Conservation (phyloP, 1,140 invertebrate genomes). For the Cheumatopsyche charites region DNA sequence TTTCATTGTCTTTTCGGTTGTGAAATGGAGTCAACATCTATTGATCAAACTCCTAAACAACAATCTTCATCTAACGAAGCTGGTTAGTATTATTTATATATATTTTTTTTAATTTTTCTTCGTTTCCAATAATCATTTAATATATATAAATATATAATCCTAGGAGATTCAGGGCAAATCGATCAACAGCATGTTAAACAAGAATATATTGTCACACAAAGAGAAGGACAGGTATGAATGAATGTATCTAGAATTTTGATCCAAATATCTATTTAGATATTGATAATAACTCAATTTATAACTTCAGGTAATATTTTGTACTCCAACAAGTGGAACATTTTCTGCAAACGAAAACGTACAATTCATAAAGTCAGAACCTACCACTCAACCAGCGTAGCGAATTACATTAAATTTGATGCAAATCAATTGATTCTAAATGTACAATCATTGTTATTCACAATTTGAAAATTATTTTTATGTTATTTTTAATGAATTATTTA, state of each 20-base stretch:
- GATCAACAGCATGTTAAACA: constrained; percentile 26
- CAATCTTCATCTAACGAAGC: constrained; percentile 19
- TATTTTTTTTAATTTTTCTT: too few relatives aligned
- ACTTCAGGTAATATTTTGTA: constrained; percentile 42
- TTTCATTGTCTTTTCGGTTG: constrained; percentile 60
- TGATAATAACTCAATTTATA: too few relatives aligned
- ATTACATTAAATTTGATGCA: background rate
- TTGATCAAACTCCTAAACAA: constrained; percentile 32
- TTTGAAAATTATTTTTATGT: too few relatives aligned
- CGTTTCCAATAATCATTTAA: too few relatives aligned
- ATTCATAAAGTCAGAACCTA: constrained; percentile 42
- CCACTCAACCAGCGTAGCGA: constrained; percentile 38
- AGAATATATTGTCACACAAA: constrained; percentile 25
- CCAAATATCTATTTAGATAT: too few relatives aligned
- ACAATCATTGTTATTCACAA: too few relatives aligned
- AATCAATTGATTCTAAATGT: too few relatives aligned
- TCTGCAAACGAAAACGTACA: constrained; percentile 28
- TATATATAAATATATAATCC: too few relatives aligned
- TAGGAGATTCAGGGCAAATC: constrained; percentile 1
- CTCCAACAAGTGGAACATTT: constrained; percentile 30
- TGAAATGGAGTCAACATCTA: constrained; percentile 50
- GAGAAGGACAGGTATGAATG: constrained; percentile 22
- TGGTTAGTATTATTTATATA: too few relatives aligned
- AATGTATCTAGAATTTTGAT: background rate
- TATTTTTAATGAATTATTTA: too few relatives aligned